Evolutionary conservation across 2,888 invertebrate genomes (phyloP).

Genomic region (Pyrrhia umbra): DNA sequence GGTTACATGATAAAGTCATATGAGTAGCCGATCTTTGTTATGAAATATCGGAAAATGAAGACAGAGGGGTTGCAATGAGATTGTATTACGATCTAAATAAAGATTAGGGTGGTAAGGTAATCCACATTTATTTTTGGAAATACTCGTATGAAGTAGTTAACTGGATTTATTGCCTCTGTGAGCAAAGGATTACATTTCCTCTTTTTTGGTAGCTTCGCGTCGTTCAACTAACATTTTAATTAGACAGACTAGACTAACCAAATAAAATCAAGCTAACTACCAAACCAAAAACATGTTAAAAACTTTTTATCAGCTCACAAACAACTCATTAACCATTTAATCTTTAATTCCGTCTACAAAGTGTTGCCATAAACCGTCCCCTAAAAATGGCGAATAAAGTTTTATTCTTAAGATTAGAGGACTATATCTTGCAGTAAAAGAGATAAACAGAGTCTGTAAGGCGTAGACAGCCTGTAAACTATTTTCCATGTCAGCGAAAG

Average conservation of each 20-base stretch:
- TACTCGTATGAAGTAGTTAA: neutral
- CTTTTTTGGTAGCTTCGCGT: neutral
- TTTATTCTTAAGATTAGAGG: constrained; percentile 87
- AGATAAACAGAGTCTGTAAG: constrained; percentile 83
- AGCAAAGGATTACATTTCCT: neutral
- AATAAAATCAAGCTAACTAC: constrained; percentile 51
- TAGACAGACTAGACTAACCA: constrained; percentile 14
- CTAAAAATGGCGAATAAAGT: constrained; percentile 85
- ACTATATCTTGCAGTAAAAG: constrained; percentile 81
- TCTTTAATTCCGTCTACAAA: constrained; percentile 85
- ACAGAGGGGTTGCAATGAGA: constrained; percentile 10
- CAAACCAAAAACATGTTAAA: constrained; percentile 78
- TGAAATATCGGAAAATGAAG: constrained; percentile 27
- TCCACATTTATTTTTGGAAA: neutral
- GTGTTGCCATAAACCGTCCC: constrained; percentile 81
- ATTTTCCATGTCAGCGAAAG: constrained; percentile 89
- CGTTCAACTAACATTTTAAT: constrained; percentile 10
- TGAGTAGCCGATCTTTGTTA: constrained; percentile 22
- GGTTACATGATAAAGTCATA: constrained; percentile 46
- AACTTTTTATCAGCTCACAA: constrained; percentile 84
- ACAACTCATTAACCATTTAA: constrained; percentile 86
- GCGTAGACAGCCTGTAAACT: constrained; percentile 85
- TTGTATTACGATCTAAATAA: constrained; percentile 8
- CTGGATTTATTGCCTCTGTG: neutral
- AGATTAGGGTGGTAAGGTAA: neutral